phyloP scores from a whole-genome alignment of 2,113 vertebrate species.

The Boulengeromyrus knoepffleri region DNA sequence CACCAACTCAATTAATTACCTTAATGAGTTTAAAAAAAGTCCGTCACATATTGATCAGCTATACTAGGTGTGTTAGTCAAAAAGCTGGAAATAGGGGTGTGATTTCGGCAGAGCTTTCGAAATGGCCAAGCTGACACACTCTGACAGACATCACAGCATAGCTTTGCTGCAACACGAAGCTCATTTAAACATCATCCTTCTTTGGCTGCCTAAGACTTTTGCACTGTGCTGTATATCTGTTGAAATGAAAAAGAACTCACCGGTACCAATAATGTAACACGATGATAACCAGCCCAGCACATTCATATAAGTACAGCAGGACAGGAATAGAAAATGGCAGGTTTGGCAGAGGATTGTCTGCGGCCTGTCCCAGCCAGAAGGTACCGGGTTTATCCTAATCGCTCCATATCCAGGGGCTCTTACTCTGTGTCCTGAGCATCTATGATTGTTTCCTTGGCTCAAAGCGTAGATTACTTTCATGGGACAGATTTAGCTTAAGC shows the following conservation, averaged over 20 bases:
- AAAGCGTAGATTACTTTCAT: conserved; percentile 84
- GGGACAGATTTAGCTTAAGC: conserved; percentile 83
- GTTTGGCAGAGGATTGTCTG: neutral
- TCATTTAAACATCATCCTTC: neutral
- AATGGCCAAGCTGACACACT: neutral
- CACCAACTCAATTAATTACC: neutral
- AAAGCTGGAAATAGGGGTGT: neutral
- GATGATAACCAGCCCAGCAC: neutral
- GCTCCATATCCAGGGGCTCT: conserved; percentile 73
- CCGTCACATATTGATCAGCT: neutral
- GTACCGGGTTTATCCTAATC: conserved; percentile 65
- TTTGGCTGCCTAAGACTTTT: neutral
- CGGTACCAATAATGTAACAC: neutral
- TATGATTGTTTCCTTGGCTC: conserved; percentile 79
- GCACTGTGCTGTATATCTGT: neutral
- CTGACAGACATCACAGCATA: neutral
- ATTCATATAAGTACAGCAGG: neutral
- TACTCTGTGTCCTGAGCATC: conserved; percentile 71
- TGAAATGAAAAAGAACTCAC: neutral
- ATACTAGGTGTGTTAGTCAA: neutral
- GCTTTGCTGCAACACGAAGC: neutral
- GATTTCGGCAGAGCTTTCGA: neutral
- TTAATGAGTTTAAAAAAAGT: neutral
- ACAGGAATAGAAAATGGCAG: neutral
- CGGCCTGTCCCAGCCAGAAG: neutral